Percentiles rank a stretch among this genome's conserved stretches.
These are phyloP conservation scores for Halcyon smyrnensis DNA, from an alignment of 2,797 vertebrate genomes.

Conservation along the genomic window DNA sequence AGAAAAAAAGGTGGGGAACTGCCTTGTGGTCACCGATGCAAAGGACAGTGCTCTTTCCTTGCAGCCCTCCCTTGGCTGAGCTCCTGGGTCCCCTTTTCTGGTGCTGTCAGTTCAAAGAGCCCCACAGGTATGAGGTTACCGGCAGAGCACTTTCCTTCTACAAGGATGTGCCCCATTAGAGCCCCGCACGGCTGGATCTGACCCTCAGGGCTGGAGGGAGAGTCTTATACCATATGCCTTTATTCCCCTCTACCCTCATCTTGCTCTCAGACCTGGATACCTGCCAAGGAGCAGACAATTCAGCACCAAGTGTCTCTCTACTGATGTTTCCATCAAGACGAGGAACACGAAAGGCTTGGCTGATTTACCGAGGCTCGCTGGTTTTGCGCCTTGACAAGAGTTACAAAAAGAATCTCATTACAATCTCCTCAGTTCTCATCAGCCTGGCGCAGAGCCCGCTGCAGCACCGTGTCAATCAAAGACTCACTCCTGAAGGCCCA, in stretches of 20 bases:
- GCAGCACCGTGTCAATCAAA: neutral
- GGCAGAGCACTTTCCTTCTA: neutral
- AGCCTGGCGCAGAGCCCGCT: neutral
- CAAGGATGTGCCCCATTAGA: neutral
- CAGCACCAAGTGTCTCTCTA: neutral
- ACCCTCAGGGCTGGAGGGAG: neutral
- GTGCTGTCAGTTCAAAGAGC: neutral
- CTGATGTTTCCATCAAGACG: slow-evolving; percentile 10
- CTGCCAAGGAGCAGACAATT: neutral
- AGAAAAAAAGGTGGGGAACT: neutral
- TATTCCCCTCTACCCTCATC: neutral
- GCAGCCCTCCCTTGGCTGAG: neutral
- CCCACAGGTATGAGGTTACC: neutral
- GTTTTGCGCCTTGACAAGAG: neutral
- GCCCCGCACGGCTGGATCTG: fast-evolving
- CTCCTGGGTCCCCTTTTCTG: neutral
- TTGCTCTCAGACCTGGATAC: neutral
- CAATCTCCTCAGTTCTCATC: neutral
- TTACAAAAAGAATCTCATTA: slow-evolving; percentile 29
- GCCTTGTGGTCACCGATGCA: fast-evolving
- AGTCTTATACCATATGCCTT: neutral
- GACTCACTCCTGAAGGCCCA: neutral
- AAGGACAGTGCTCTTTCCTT: neutral
- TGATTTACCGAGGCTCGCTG: neutral
- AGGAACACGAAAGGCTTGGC: neutral